Base-by-base conservation (phyloP, 37 sponge, comb jelly and placozoan genomes). In the Mnemiopsis leidyi region DNA sequence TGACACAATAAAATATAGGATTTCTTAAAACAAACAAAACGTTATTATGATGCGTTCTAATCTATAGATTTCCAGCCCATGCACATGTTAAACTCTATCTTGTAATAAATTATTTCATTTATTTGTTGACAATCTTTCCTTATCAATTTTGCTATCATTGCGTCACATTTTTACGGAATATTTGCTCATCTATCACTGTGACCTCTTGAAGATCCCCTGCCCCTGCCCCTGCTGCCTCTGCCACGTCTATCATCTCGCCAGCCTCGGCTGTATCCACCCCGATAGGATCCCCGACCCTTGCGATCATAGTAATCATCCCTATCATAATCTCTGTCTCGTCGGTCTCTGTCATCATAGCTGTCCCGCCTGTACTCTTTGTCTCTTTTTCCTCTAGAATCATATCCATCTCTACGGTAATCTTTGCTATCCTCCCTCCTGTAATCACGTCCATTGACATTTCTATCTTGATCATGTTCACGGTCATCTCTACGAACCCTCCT, bases 271-370 rank as follows among this genome's bases (percentile, higher is more conserved):
- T 71, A 28, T 28, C 73, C 73, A 71, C 73, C 73, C 7, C 73
- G 73, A 71, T 71, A 71, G 3, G 21, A 5, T 7, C 73, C 73
- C 3, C 73, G 25, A 13, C 73, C 73, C 5, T 71, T 48, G 13
- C 61, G 61, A 13, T 48, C 61, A 48, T 18, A 48, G 61, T 48
- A 48, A 48, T 48, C 61, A 48, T 48, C 61, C 5, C 38, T 31
- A 82, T 82, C 36, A 35, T 82, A 30, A 34, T 36, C 82, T 20
- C 29, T 23, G 38, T 36, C 82, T 20, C 20, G 13, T 67, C 20
- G 68, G n/a, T n/a, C n/a, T 13, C 61, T 48, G 73, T 71, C 73
- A 71, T 71, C 73, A 71, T 71, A 71, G 20, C 73, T 71, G 5
- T 28, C 73, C 7, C 30, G 73, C 20, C 73, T 5, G 73, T 29